Conservation (phyloP, 2,113 vertebrate genomes). For the Bostrychus sinensis region DNA sequence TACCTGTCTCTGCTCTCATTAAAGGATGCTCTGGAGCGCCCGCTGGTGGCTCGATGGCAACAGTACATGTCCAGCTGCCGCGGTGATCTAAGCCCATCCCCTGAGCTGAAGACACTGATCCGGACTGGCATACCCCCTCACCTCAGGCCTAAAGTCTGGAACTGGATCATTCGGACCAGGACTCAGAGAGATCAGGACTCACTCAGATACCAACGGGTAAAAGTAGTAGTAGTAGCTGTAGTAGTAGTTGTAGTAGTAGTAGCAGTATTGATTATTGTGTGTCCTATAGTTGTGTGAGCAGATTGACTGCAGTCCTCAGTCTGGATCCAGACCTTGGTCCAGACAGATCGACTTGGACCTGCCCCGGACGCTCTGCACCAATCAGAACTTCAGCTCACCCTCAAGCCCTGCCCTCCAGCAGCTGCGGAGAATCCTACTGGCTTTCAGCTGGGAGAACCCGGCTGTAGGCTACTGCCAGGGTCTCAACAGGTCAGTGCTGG, state of each 20-base stretch:
- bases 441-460: slow-evolving; percentile 95
- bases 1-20: neutral
- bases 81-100: slow-evolving; percentile 70
- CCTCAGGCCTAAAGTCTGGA: slow-evolving; percentile 86
- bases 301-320: slow-evolving; percentile 77
- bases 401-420: slow-evolving; percentile 84
- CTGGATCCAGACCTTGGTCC: slow-evolving; percentile 85
- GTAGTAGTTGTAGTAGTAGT: neutral
- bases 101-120: slow-evolving; percentile 86
- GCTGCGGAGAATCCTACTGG: slow-evolving; percentile 88
- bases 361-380: slow-evolving; percentile 90
- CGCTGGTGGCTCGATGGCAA: slow-evolving; percentile 85
- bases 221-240: neutral
- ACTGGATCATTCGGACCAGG: slow-evolving; percentile 81
- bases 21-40: slow-evolving; percentile 80
- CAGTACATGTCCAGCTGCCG: slow-evolving; percentile 78
- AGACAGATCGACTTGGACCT: slow-evolving; percentile 95
- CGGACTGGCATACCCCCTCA: slow-evolving; percentile 85
- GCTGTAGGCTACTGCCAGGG: slow-evolving; percentile 95
- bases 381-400: slow-evolving; percentile 88
- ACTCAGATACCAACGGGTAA: slow-evolving; percentile 79
- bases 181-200: slow-evolving; percentile 65
- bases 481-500: slow-evolving; percentile 86
- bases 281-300: slow-evolving; percentile 76
- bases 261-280: neutral